Conservation (phyloP, 2,888 invertebrate species). For the Isoperla grammatica region DNA sequence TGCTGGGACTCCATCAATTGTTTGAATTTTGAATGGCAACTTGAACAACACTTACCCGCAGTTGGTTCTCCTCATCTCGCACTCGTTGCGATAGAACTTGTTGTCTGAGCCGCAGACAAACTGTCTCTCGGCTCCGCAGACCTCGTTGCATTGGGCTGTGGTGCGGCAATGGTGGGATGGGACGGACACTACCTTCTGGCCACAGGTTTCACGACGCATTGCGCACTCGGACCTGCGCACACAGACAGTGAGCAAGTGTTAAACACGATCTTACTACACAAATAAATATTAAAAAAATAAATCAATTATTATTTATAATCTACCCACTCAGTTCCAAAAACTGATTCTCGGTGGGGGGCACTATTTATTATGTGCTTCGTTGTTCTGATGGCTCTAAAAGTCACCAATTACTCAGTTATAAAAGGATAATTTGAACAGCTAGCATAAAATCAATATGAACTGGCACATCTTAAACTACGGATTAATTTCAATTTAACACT, state of each 20-base stretch:
- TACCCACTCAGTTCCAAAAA: conserved; percentile 1
- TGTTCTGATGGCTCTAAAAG: too few species aligned
- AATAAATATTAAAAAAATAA: not conserved
- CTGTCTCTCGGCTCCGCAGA: conserved; percentile 63
- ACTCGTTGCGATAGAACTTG: conserved; percentile 83
- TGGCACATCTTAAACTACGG: too few species aligned
- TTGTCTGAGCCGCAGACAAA: conserved; percentile 89
- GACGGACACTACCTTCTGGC: conserved; percentile 77
- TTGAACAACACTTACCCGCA: conserved; percentile 79
- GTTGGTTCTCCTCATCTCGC: conserved; percentile 85
- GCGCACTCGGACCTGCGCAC: conserved; percentile 73
- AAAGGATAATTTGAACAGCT: too few species aligned
- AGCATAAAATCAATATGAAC: too few species aligned
- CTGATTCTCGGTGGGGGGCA: too few species aligned
- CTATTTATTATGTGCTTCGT: too few species aligned
- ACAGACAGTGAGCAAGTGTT: too few species aligned
- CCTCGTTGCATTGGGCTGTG: conserved; percentile 71
- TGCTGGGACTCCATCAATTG: too few species aligned
- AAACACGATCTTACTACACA: too few species aligned
- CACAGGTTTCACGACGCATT: conserved; percentile 75
- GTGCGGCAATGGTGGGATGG: conserved; percentile 78
- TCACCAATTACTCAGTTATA: too few species aligned
- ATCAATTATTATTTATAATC: not conserved
- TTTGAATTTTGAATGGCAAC: too few species aligned
- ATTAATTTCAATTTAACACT: too few species aligned